Evolutionary conservation across 35 echinoderm and acorn worm genomes (phyloP), one percentile per base, ranked within the genome.

Genomic region (Nesometra sesokonis): DNA sequence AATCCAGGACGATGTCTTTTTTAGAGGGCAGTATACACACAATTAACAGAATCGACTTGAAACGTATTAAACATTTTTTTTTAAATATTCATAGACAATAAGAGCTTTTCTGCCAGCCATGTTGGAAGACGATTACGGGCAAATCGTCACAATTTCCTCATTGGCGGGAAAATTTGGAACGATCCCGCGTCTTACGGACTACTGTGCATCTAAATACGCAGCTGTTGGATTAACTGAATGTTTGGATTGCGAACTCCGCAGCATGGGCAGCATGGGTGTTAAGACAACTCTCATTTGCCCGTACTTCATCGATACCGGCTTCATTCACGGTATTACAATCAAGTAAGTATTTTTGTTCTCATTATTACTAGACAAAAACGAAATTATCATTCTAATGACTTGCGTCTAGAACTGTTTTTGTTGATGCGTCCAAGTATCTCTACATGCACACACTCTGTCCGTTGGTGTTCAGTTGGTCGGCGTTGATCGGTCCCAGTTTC

Each of bases 21-120:
- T n/a, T n/a, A n/a, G n/a, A n/a, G n/a, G n/a, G n/a, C n/a, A n/a
- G n/a, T n/a, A n/a, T n/a, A n/a, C n/a, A n/a, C n/a, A 7, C 4
- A 43, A 7, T 43, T 43, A 43, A 43, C 4, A 43, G 4, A 15
- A 43, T 7, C 15, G 38, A 43, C 4, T 7, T 15, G 15, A 43
- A 43, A 43, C 15, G 38, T 43, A 43, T 7, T 7, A 43, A 7
- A 43, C 38, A 43, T 43, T 43, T n/a, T 43, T 43, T 43, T 43
- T 15, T n/a, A 34, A 30, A 83, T 83, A 0, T 4, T 82, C 81
- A 31, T 81, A 98, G 95, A 98, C 89, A 4, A 21, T 98, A 33
- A 93, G 89, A 78, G 89, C 95, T 3, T 98, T 98, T 47, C 89
- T 93, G n/a, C 89, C 89, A 21, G 92, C 89, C 35, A 94, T 98